Base-by-base conservation (phyloP, 2,113 vertebrate species). In the Urocynchramus pylzowi region DNA sequence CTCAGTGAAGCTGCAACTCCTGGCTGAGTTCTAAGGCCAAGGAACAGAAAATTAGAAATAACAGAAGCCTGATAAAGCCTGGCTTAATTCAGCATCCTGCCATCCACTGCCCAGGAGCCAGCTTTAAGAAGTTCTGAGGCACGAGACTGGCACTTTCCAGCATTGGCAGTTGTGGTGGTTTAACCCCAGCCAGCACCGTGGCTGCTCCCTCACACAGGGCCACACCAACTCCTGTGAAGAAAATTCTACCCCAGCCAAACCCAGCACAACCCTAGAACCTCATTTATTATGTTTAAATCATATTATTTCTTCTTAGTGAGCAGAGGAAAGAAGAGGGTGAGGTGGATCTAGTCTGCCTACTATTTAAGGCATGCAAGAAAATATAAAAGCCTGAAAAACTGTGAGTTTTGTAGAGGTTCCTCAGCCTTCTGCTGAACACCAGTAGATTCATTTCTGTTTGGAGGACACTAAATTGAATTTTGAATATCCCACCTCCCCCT, bases 351-450 rank as follows among this genome's bases (percentile, higher is more conserved):
- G 31, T 47, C 41, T 64, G 33, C 68, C 45, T 80, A 16, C 53
- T 69, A 24, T 39, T 88, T 81, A 92, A 95, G 93, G 93, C 64
- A 67, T 93, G 73, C 49, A 88, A 54, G 42, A 89, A 59, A 90
- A 67, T 49, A 30, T 3, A 81, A 80, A 88, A 71, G 37, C 28
- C 57, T 88, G n/a, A 13, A 85, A 83, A 80, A 42, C 9, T 16
- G 21, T 49, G 12, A 54, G 28, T 81, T 23, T 49, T 44, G 21
- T 31, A 78, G 75, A 75, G 54, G n/a, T 53, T 85, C 17, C 42
- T 86, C 75, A 90, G 93, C 50, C 30, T 59, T 49, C 41, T 86
- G 28, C 59, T 93, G 56, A 77, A 54, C 42, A 63, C 49, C 56
- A 53, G 24, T 28, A 31, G 37, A 20, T 37, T 56, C 28, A 13